These are phyloP conservation scores for Hoplias malabaricus DNA, from an alignment of 2,113 vertebrate genomes.

Conservation along the genomic window DNA sequence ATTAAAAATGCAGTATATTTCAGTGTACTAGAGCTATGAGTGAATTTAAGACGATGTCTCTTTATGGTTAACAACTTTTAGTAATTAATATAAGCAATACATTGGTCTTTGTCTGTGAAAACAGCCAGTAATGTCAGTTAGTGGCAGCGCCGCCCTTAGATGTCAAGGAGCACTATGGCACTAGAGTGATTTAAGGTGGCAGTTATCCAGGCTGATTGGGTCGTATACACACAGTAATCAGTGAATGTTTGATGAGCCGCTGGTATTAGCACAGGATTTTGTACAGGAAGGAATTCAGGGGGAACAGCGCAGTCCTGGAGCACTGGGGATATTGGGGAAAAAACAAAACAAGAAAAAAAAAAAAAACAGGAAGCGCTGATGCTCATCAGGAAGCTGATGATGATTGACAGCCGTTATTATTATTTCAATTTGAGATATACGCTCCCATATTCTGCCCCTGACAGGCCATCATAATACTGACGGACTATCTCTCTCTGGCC, in stretches of 20 bases:
- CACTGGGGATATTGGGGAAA: slow-evolving; percentile 37
- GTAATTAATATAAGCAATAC: not conserved
- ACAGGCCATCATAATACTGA: slow-evolving; percentile 52
- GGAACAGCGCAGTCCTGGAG: slow-evolving; percentile 9
- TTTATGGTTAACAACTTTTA: not conserved
- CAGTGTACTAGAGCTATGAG: too few relatives aligned
- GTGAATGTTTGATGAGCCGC: slow-evolving; percentile 17
- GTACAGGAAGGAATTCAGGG: slow-evolving; percentile 20
- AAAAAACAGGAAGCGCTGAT: slow-evolving; percentile 38
- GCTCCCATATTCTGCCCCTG: slow-evolving; percentile 45
- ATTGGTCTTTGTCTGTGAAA: not conserved
- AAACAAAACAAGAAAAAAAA: too few relatives aligned
- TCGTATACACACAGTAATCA: slow-evolving; percentile 24
- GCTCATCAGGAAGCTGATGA: slow-evolving; percentile 52
- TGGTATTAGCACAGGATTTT: not conserved
- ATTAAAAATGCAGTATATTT: too few relatives aligned
- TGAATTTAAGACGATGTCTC: too few relatives aligned
- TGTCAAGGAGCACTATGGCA: not conserved
- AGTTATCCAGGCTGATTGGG: not conserved
- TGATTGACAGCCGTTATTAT: slow-evolving; percentile 58
- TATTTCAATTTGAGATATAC: slow-evolving; percentile 55
- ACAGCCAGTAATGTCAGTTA: not conserved
- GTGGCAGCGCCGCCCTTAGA: not conserved
- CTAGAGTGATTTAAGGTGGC: not conserved
- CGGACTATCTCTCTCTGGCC: slow-evolving; percentile 48